Conservation (phyloP, 2,888 invertebrate genomes). For the Agrotis clavis region DNA sequence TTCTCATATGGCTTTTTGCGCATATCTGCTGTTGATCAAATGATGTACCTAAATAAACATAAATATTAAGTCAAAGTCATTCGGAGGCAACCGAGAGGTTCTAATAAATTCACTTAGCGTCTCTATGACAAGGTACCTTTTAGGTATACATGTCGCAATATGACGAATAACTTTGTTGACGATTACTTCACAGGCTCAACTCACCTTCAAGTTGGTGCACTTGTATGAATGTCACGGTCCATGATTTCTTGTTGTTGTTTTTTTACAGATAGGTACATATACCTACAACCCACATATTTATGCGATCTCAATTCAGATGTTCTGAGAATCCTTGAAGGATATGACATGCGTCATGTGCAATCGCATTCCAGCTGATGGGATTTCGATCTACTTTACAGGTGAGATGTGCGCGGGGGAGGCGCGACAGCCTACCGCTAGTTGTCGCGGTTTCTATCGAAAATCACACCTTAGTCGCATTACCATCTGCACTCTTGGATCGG, state of each 20-base stretch:
- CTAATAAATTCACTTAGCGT: conserved; percentile 74
- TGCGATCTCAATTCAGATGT: conserved; percentile 48
- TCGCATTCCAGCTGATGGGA: conserved; percentile 73
- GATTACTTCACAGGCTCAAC: conserved; percentile 59
- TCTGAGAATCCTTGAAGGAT: conserved; percentile 52
- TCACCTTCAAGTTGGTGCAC: conserved; percentile 37
- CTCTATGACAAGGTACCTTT: conserved; percentile 51
- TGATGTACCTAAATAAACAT: background rate
- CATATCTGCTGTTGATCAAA: conserved; percentile 18
- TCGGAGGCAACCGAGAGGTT: conserved; percentile 59
- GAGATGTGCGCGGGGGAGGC: conserved; percentile 73
- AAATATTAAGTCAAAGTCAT: conserved; percentile 58
- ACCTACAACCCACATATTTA: conserved; percentile 7
- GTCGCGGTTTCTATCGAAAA: conserved; percentile 74
- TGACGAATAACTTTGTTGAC: conserved; percentile 55
- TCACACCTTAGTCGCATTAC: conserved; percentile 79
- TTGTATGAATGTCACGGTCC: conserved; percentile 45
- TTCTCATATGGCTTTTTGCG: conserved; percentile 39
- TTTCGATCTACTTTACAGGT: conserved; percentile 76
- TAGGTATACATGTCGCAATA: conserved; percentile 38
- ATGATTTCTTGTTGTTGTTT: conserved; percentile 40
- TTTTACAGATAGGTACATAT: conserved; percentile 10
- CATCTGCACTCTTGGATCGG: conserved; percentile 74
- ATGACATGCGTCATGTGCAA: conserved; percentile 70
- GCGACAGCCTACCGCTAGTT: conserved; percentile 67